Evolutionary conservation across 2,113 vertebrate species (phyloP), one percentile per base, ranked within the genome.

Genomic region (Mionectes macconnelli): DNA sequence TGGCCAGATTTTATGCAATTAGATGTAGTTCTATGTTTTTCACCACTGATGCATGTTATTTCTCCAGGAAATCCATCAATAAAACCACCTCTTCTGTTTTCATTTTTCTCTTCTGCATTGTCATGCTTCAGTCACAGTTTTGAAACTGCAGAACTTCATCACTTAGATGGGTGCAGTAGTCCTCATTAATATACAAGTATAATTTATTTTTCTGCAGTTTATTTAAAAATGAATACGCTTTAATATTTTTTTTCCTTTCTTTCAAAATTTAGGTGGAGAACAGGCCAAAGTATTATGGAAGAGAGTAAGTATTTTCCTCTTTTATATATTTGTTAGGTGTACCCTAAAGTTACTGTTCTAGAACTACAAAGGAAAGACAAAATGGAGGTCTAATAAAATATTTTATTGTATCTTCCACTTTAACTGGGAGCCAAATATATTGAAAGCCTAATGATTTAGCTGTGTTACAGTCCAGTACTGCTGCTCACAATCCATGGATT

Each of bases 261-360:
- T 95, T 97, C 91, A 95, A 90, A 87, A 98, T 97, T 97, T 97
- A 99, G 99, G 99, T 99, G 98, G 99, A 99, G 97, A 99, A 97
- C 98, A 99, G 99, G 97, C 99, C 99, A 97, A 99, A 99, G 97
- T 99, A 99, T 97, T 99, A 99, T 72, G 99, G 99, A 98, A 98
- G 99, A 99, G 99, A 99, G 99, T 99, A 98, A 98, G 99, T 99
- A 96, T 94, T 91, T 91, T 97, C 89, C 31, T 95, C 69, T 93
- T 97, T 87, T 80, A 94, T 92, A 28, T 89, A 76, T 89, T 74
- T 94, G 72, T 84, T 96, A 53, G 28, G n/a, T 39, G 4, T 53
- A 69, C 66, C 20, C 52, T 44, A 6, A 93, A 66, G 28, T 33
- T 42, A 5, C 50, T 76, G 16, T 31, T 37, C 18, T 84, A 40